Conservation (phyloP, 2,113 vertebrate genomes). For the Thamnaconus septentrionalis region DNA sequence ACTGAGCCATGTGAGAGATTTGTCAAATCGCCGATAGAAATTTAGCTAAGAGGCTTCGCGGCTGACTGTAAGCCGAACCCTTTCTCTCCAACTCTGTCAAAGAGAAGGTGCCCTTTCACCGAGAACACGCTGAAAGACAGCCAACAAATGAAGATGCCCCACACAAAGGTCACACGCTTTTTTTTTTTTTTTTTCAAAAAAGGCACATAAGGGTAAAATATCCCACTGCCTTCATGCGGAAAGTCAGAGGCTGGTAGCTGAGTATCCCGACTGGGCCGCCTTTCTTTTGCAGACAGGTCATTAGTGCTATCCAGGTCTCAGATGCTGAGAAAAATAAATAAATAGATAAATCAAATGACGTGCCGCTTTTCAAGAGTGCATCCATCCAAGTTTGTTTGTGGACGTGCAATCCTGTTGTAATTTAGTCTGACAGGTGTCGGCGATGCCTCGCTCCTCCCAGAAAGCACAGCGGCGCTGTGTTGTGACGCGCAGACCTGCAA, state of each 20-base stretch:
- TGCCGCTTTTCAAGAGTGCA: not conserved
- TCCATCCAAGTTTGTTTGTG: slow-evolving; percentile 3
- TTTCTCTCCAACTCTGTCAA: slow-evolving; percentile 33
- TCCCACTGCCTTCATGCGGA: slow-evolving; percentile 34
- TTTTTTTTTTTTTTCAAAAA: slow-evolving; percentile 32
- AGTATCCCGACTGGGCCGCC: slow-evolving; percentile 23
- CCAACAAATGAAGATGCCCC: slow-evolving; percentile 73
- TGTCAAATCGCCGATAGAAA: too few relatives aligned
- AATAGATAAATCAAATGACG: not conserved
- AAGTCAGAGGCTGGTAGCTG: slow-evolving; percentile 33
- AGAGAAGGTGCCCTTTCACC: slow-evolving; percentile 71
- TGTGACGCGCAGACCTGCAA: slow-evolving; percentile 24
- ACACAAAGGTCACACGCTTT: slow-evolving; percentile 72
- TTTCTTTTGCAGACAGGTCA: slow-evolving; percentile 20
- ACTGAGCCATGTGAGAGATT: too few relatives aligned
- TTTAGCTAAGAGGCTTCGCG: too few relatives aligned
- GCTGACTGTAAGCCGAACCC: too few relatives aligned
- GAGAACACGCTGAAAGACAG: slow-evolving; percentile 62
- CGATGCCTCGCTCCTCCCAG: slow-evolving; percentile 37
- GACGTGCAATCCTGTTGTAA: slow-evolving; percentile 43
- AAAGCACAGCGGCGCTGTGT: slow-evolving; percentile 23
- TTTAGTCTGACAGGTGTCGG: slow-evolving; percentile 57
- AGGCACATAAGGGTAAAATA: slow-evolving; percentile 66
- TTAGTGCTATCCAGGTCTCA: slow-evolving; percentile 37
- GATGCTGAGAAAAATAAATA: slow-evolving; percentile 29